Conservation (phyloP, 2,888 invertebrate species). For the Rhagium mordax region DNA sequence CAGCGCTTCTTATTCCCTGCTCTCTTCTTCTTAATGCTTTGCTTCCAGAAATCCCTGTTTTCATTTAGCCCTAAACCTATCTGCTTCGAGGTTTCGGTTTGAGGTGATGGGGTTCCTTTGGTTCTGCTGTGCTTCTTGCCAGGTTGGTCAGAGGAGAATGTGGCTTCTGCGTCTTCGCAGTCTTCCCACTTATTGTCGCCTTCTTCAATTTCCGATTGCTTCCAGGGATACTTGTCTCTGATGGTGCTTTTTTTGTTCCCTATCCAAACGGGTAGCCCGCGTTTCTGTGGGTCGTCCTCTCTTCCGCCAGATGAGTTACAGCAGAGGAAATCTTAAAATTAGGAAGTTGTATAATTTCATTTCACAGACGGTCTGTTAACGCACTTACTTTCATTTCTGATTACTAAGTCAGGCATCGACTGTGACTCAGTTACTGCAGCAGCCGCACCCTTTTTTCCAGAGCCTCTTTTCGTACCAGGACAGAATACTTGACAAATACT, state of each 20-base stretch:
- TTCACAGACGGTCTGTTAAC: too few relatives aligned
- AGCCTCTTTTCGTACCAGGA: constrained; percentile 23
- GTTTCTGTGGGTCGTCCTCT: not conserved
- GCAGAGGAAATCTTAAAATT: not conserved
- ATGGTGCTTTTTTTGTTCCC: not conserved
- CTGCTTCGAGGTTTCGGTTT: not conserved
- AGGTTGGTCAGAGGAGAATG: not conserved
- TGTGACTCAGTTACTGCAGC: not conserved
- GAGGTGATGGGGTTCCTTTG: not conserved
- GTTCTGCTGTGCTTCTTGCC: too few relatives aligned
- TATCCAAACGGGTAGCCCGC: not conserved
- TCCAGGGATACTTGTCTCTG: constrained; percentile 19
- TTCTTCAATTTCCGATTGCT: not conserved
- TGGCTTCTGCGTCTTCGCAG: not conserved
- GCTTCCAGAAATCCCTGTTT: not conserved
- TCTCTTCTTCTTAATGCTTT: not conserved
- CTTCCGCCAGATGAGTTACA: not conserved
- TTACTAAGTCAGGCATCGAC: constrained; percentile 32
- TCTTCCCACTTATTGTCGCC: not conserved
- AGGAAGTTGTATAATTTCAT: not conserved
- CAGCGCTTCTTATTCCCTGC: not conserved
- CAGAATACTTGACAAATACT: constrained; percentile 32
- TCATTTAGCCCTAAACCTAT: not conserved
- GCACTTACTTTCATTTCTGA: not conserved
- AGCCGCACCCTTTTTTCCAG: constrained; percentile 23